Percentiles rank a stretch among this genome's conserved stretches.
Evolutionary conservation across 2,888 invertebrate genomes (phyloP).

Genomic region (Deilephila porcellus): DNA sequence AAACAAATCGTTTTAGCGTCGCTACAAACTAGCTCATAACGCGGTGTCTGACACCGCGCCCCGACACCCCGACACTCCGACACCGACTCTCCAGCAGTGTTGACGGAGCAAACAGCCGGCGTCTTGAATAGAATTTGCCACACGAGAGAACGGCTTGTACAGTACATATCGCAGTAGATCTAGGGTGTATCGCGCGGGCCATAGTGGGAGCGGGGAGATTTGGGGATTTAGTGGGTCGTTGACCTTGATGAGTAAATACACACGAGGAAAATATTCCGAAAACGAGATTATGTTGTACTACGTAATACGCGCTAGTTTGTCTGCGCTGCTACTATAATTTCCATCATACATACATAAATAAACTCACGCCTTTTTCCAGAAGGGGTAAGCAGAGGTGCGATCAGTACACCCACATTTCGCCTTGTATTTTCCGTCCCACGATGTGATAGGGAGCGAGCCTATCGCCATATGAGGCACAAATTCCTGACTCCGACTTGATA

Average conservation of each 20-base stretch:
- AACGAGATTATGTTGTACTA: not conserved
- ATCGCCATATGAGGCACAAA: too few species aligned
- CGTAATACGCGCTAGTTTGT: not conserved
- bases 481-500: too few species aligned
- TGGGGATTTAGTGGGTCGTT: not conserved
- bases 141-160: conserved; percentile 15
- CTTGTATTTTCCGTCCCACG: too few species aligned
- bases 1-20: not conserved
- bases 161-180: conserved; percentile 10
- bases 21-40: not conserved
- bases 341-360: too few species aligned
- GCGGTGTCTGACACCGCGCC: not conserved
- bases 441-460: too few species aligned
- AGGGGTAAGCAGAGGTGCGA: too few species aligned
- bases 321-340: too few species aligned
- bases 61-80: not conserved
- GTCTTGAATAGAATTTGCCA: conserved; percentile 12
- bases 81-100: not conserved
- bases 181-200: not conserved
- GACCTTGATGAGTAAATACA: not conserved
- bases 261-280: not conserved
- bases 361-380: too few species aligned
- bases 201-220: not conserved
- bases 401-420: too few species aligned
- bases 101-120: conserved; percentile 6